A percentile compares a stretch with the other conserved stretches of the same genome.
phyloP scores from a whole-genome alignment of 2,797 vertebrate genomes.

The Lacerta bilineata region DNA sequence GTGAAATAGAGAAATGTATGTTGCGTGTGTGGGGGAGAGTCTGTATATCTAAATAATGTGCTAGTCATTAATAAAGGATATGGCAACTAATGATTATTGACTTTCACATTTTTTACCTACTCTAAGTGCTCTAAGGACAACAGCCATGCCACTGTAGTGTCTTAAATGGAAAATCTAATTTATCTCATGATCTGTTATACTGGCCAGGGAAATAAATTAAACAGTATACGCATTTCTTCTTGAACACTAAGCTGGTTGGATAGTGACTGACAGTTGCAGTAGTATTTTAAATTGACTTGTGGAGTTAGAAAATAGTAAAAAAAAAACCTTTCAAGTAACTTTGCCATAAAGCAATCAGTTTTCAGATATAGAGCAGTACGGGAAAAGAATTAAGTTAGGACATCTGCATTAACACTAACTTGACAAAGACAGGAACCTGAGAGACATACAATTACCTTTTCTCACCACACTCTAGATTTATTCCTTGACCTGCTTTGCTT shows the following conservation, averaged over 20 bases:
- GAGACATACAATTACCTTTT: not conserved
- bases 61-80: conserved; percentile 52
- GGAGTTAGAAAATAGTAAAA: not conserved
- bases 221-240: conserved; percentile 22
- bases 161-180: conserved; percentile 68
- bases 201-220: conserved; percentile 52
- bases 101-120: conserved; percentile 62
- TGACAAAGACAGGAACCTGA: not conserved
- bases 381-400: conserved; percentile 7
- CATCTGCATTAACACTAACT: not conserved
- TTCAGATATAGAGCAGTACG: not conserved
- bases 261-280: conserved; percentile 2
- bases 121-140: conserved; percentile 55
- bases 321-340: not conserved
- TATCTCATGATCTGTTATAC: conserved; percentile 30
- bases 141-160: conserved; percentile 65
- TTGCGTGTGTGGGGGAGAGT: accelerated
- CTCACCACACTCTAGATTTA: not conserved
- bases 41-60: conserved; percentile 43
- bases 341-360: not conserved
- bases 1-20: conserved; percentile 23
- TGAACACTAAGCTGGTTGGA: conserved; percentile 31
- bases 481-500: not conserved
- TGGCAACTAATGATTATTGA: conserved; percentile 59
- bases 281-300: conserved; percentile 31